A percentile compares a stretch with the other conserved stretches of the same genome.
Evolutionary conservation across 2,888 invertebrate species (phyloP).

Genomic region (Maniola hyperantus): DNA sequence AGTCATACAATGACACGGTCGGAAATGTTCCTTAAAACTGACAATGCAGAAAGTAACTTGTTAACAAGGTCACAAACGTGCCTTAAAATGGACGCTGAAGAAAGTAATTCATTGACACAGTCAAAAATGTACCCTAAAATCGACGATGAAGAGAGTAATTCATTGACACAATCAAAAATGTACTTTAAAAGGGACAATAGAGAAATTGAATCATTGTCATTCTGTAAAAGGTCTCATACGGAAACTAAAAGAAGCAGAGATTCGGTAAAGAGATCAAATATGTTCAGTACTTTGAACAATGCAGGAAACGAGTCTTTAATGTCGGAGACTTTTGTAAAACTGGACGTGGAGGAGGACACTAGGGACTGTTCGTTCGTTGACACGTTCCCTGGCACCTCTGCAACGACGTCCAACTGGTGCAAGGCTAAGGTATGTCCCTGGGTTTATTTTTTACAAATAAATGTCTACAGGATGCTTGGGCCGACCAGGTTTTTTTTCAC

Average conservation of each 20-base stretch:
- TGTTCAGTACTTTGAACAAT: constrained; percentile 50
- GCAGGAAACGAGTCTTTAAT: constrained; percentile 46
- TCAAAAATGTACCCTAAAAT: constrained; percentile 44
- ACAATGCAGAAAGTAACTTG: not conserved
- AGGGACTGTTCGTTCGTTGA: constrained; percentile 65
- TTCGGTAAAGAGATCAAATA: not conserved
- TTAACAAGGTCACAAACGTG: not conserved
- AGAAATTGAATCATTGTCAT: not conserved
- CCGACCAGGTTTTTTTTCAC: constrained; percentile 16
- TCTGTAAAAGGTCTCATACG: not conserved
- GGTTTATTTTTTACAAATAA: constrained; percentile 32
- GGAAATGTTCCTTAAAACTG: not conserved
- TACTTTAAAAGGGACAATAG: not conserved
- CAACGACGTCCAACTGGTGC: constrained; percentile 51
- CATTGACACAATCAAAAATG: not conserved
- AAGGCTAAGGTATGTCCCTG: constrained; percentile 58
- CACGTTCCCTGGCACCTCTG: constrained; percentile 48
- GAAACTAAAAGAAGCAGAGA: not conserved
- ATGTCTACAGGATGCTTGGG: constrained; percentile 19
- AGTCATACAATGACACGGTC: not conserved
- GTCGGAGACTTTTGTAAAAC: constrained; percentile 52
- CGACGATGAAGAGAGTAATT: not conserved
- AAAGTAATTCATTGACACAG: too few relatives aligned
- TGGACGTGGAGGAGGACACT: constrained; percentile 69
- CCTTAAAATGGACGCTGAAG: not conserved